A percentile compares a stretch with the other conserved stretches of the same genome.
These are phyloP conservation scores for Phalloptychus januarius DNA, from an alignment of 2,797 vertebrate genomes.

Conservation along the genomic window DNA sequence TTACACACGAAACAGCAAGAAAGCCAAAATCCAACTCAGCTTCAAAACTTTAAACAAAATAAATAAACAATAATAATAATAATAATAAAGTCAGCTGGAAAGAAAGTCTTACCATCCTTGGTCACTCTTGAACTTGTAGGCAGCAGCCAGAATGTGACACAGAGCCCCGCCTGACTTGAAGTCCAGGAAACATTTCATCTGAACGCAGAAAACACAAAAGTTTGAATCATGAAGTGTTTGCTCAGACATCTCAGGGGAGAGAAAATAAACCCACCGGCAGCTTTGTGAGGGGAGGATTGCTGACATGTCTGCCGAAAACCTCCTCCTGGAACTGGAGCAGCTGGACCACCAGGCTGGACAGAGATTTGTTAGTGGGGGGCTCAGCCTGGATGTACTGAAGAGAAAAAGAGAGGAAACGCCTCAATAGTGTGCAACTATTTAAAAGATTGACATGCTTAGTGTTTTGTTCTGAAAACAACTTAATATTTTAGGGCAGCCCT, in stretches of 20 bases:
- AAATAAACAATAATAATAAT: neutral
- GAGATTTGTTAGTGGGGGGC: constrained; percentile 96
- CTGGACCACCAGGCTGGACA: constrained; percentile 97
- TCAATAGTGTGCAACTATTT: neutral
- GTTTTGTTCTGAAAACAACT: neutral
- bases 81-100: constrained; percentile 38
- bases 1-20: constrained; percentile 70
- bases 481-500: neutral
- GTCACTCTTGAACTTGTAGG: constrained; percentile 99
- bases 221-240: neutral
- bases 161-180: constrained; percentile 96
- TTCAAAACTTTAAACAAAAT: neutral
- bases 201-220: constrained; percentile 30
- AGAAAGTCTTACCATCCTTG: constrained; percentile 93
- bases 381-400: constrained; percentile 96
- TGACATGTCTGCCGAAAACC: constrained; percentile 97
- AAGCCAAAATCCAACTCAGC: constrained; percentile 34
- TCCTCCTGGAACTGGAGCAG: constrained; percentile 98
- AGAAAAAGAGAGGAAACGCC: constrained; percentile 5
- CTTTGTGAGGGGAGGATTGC: constrained; percentile 96
- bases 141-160: constrained; percentile 96
- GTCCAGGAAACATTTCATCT: constrained; percentile 98
- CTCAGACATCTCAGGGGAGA: neutral
- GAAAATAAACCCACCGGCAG: constrained; percentile 83
- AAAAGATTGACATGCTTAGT: neutral